phyloP scores from a whole-genome alignment of 2,113 vertebrate species.

The Poecile atricapillus region DNA sequence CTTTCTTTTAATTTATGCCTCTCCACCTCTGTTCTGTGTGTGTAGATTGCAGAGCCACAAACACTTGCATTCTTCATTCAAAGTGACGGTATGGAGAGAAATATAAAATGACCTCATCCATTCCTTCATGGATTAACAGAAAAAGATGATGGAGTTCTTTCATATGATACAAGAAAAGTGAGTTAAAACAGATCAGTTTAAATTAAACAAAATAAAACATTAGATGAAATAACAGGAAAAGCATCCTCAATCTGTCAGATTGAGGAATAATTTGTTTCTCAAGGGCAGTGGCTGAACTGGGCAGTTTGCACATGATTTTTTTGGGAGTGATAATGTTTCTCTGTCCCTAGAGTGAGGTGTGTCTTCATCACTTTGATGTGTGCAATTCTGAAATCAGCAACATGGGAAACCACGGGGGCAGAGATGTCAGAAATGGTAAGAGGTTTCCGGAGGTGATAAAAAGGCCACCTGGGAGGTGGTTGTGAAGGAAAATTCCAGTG shows the following conservation, averaged over 20 bases:
- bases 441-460: slow-evolving; percentile 46
- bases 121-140: background rate
- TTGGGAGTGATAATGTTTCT: background rate
- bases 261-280: slow-evolving; percentile 1
- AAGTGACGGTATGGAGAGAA: fast-evolving
- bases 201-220: background rate
- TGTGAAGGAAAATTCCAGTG: slow-evolving; percentile 48
- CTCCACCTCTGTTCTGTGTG: background rate
- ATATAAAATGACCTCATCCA: background rate
- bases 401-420: background rate
- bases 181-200: background rate
- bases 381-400: slow-evolving; percentile 22
- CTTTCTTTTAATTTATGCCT: background rate
- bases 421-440: slow-evolving; percentile 35
- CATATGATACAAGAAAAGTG: background rate
- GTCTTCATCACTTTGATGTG: slow-evolving; percentile 19
- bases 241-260: background rate
- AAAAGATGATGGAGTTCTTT: background rate
- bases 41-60: background rate
- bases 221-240: slow-evolving; percentile 24
- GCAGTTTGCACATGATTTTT: background rate
- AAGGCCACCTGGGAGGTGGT: slow-evolving; percentile 14
- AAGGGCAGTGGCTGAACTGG: background rate
- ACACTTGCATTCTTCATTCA: background rate
- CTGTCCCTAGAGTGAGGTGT: slow-evolving; percentile 27